Evolutionary conservation across 2,797 vertebrate genomes (phyloP).

Genomic region (Acanthopagrus latus): DNA sequence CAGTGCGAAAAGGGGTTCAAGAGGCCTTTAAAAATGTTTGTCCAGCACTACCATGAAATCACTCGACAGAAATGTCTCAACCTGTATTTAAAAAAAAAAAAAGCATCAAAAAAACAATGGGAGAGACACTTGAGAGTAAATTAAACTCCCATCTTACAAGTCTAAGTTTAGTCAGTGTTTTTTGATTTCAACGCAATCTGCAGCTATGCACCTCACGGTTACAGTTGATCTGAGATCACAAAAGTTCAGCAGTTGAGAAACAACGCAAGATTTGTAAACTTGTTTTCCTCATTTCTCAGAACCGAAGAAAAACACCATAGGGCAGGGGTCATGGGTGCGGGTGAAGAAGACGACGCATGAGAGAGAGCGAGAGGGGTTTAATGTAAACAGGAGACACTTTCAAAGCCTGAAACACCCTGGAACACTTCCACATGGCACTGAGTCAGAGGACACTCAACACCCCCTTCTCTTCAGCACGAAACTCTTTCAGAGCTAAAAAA

Average conservation of each 20-base stretch:
- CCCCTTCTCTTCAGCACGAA: not conserved
- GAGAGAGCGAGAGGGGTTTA: not conserved
- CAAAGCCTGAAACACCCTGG: slow-evolving; percentile 22
- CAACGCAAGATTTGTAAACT: not conserved
- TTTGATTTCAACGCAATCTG: slow-evolving; percentile 8
- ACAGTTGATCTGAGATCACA: slow-evolving; percentile 7
- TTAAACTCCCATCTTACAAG: not conserved
- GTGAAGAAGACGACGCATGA: not conserved
- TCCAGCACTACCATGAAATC: not conserved
- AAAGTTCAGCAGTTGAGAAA: slow-evolving; percentile 19
- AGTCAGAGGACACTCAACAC: not conserved
- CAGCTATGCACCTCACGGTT: not conserved
- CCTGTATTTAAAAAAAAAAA: not conserved
- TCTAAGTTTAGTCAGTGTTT: not conserved
- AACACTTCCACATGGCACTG: slow-evolving; percentile 44
- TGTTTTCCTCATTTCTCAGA: slow-evolving; percentile 15
- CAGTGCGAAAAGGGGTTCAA: not conserved
- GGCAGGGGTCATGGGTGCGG: no score
- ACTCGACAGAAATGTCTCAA: not conserved
- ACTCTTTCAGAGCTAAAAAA: not conserved
- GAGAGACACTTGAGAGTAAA: not conserved
- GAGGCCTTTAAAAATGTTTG: not conserved
- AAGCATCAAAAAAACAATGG: not conserved
- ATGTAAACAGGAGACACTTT: slow-evolving; percentile 33
- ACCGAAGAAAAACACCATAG: not conserved